These are phyloP conservation scores for Anoplopoma fimbria DNA, from an alignment of 2,113 vertebrate species.

Conservation along the genomic window DNA sequence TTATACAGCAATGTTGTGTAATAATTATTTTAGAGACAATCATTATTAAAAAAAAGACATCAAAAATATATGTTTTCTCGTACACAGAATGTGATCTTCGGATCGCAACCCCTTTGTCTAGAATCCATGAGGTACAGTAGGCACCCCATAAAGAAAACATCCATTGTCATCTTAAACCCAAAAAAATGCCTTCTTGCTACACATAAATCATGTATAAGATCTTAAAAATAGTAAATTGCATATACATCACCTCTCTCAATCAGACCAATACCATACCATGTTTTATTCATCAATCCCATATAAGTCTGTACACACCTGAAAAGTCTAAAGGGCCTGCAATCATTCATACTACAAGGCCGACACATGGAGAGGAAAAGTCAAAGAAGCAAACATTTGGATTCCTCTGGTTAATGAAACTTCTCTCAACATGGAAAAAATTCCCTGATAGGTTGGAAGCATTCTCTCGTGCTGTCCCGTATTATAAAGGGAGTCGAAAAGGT, in stretches of 20 bases:
- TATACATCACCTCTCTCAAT: conserved; percentile 73
- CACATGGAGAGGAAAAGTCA: conserved; percentile 43
- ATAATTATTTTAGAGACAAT: conserved; percentile 66
- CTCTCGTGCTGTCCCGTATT: conserved; percentile 42
- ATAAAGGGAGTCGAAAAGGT: conserved; percentile 60
- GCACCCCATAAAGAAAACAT: conserved; percentile 69
- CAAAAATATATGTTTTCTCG: conserved; percentile 78
- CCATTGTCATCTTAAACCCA: conserved; percentile 45
- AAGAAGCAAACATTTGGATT: conserved; percentile 61
- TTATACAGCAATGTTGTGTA: conserved; percentile 64
- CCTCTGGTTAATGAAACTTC: conserved; percentile 50
- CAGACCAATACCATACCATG: conserved; percentile 47
- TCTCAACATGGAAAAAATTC: conserved; percentile 64
- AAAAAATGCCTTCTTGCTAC: conserved; percentile 68
- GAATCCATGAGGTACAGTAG: conserved; percentile 58
- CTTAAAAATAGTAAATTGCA: conserved; percentile 80
- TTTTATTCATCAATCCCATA: conserved; percentile 36
- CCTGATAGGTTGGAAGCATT: conserved; percentile 73
- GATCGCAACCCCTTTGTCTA: conserved; percentile 47
- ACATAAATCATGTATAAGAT: conserved; percentile 64
- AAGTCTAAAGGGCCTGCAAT: conserved; percentile 67
- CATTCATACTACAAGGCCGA: conserved; percentile 43
- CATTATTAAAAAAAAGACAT: conserved; percentile 71
- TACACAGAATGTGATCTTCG: conserved; percentile 60
- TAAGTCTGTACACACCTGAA: conserved; percentile 78